phyloP scores from a whole-genome alignment of 2,888 invertebrate genomes.

The Cordilura impudica region DNA sequence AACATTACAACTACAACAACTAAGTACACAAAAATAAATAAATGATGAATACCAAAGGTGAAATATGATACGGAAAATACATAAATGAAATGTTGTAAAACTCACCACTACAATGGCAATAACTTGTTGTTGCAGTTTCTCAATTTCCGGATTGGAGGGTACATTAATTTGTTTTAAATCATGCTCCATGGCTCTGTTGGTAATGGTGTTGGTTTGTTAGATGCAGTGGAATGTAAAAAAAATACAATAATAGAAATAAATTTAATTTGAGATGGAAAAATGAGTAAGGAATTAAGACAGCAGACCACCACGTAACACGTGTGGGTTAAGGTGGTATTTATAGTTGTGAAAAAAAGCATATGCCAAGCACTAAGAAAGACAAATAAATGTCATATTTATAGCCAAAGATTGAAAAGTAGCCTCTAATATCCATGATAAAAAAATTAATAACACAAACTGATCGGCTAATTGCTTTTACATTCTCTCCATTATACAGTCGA shows the following conservation, averaged over 20 bases:
- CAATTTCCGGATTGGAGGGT: slow-evolving; percentile 76
- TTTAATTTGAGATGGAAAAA: background rate
- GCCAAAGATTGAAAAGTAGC: too few species aligned
- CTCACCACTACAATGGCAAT: slow-evolving; percentile 77
- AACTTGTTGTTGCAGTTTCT: slow-evolving; percentile 76
- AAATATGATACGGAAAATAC: background rate
- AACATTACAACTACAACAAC: background rate
- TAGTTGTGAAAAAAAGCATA: too few species aligned
- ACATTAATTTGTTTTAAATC: slow-evolving; percentile 76
- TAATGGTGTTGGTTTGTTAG: background rate
- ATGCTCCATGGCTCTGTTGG: slow-evolving; percentile 76
- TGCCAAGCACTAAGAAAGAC: too few species aligned
- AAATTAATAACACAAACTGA: too few species aligned
- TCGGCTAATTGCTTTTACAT: too few species aligned
- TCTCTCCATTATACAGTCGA: too few species aligned
- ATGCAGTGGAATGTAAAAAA: background rate
- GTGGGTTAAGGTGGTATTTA: background rate
- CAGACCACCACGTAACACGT: background rate
- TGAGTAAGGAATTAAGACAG: background rate
- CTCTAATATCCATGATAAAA: too few species aligned
- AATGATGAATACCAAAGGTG: background rate
- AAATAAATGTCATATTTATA: too few species aligned
- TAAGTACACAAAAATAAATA: background rate
- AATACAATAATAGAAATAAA: slow-evolving; percentile 12
- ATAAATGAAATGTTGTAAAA: slow-evolving; percentile 40